A percentile compares a stretch with the other conserved stretches of the same genome.
Conservation (phyloP, 2,797 vertebrate species). For the Galagoides demidoff region DNA sequence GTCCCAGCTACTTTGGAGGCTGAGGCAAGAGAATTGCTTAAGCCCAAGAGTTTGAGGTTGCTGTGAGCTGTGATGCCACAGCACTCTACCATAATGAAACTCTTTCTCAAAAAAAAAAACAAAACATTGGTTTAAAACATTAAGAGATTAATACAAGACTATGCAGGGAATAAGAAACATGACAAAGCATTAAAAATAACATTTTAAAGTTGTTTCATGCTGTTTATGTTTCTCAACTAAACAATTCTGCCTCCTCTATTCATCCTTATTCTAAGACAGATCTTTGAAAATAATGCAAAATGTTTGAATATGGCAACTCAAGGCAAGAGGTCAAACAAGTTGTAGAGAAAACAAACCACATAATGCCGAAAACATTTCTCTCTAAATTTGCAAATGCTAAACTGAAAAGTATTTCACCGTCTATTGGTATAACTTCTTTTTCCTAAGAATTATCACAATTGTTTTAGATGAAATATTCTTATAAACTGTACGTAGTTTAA, state of each 20-base stretch:
- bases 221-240: not conserved
- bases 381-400: conserved; percentile 3
- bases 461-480: conserved; percentile 60
- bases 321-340: not conserved
- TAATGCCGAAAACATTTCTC: not conserved
- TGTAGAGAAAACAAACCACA: not conserved
- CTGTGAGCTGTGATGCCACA: no score
- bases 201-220: not conserved
- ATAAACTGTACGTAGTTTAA: not conserved
- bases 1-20: no score
- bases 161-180: not conserved
- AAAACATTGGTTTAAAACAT: not conserved
- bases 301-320: not conserved
- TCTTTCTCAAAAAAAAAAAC: not conserved
- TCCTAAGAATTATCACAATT: not conserved
- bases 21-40: no score
- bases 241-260: not conserved
- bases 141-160: not conserved
- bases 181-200: conserved; percentile 48
- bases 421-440: not conserved
- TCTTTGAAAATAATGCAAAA: conserved; percentile 24
- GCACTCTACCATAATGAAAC: no score
- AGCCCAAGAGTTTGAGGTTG: no score
- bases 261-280: not conserved
- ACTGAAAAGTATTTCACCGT: conserved; percentile 12